Evolutionary conservation across 1,140 invertebrate species (phyloP).

Genomic region (Aphidius gifuensis): DNA sequence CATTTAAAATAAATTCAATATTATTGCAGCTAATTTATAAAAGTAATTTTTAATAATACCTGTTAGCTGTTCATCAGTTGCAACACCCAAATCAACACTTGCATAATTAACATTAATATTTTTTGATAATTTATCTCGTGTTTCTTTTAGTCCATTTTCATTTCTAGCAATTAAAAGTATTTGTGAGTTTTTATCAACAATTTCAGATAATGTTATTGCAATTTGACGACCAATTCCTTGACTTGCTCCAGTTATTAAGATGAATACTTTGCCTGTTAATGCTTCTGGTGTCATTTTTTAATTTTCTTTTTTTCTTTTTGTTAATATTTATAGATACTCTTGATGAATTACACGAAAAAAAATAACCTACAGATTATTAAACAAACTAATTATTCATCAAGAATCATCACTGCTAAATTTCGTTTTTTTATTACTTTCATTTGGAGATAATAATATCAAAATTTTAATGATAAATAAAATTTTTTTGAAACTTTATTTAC

Average conservation of each 20-base stretch:
- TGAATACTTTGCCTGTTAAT: slow-evolving; percentile 56
- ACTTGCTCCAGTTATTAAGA: slow-evolving; percentile 81
- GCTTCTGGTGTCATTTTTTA: slow-evolving; percentile 30
- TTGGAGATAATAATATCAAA: too few species aligned
- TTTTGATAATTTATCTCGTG: slow-evolving; percentile 52
- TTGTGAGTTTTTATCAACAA: slow-evolving; percentile 63
- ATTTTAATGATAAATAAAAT: too few species aligned
- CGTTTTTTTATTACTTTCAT: too few species aligned
- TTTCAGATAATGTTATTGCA: slow-evolving; percentile 65
- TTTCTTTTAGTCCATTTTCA: slow-evolving; percentile 62
- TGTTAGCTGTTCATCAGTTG: slow-evolving; percentile 52
- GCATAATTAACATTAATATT: slow-evolving; percentile 54
- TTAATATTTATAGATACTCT: background rate
- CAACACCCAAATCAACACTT: slow-evolving; percentile 60
- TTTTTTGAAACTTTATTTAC: too few species aligned
- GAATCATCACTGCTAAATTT: too few species aligned
- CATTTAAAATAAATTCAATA: slow-evolving; percentile 4
- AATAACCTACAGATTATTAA: background rate
- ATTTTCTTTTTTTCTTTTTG: background rate
- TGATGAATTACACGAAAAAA: background rate
- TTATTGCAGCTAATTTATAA: too few species aligned
- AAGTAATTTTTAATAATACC: slow-evolving; percentile 31
- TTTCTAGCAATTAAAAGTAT: slow-evolving; percentile 77
- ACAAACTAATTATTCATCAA: too few species aligned
- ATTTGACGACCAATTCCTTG: slow-evolving; percentile 82